phyloP scores from a whole-genome alignment of 1,140 invertebrate species.

The Ceratina australensis region DNA sequence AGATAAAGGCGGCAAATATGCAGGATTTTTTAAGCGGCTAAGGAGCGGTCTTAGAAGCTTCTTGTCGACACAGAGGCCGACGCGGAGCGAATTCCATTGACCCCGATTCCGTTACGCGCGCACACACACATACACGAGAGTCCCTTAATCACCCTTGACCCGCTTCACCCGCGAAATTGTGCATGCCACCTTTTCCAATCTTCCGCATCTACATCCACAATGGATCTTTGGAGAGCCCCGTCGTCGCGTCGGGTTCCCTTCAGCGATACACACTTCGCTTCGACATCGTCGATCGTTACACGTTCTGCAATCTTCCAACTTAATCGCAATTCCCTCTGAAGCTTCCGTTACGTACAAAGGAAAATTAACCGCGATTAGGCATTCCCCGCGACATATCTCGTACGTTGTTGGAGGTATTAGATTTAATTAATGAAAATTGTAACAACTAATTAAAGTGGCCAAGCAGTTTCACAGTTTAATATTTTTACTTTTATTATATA shows the following conservation, averaged over 20 bases:
- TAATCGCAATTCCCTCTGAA: conserved; percentile 1
- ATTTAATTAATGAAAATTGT: no score
- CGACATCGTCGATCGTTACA: background rate
- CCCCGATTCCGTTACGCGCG: conserved; percentile 29
- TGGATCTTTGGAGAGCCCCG: conserved; percentile 18
- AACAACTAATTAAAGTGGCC: no score
- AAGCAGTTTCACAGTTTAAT: no score
- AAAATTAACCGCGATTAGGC: no score
- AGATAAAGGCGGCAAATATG: conserved; percentile 9
- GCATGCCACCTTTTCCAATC: conserved; percentile 51
- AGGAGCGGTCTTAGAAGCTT: conserved; percentile 27
- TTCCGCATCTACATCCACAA: conserved; percentile 43
- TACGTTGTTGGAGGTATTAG: no score
- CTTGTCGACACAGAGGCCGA: background rate
- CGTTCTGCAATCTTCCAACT: conserved; percentile 14
- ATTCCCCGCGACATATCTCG: no score
- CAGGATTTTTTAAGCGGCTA: conserved; percentile 32
- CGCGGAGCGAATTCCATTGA: conserved; percentile 57
- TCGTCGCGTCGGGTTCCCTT: background rate
- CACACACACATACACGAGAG: conserved; percentile 24
- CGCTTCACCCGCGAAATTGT: conserved; percentile 46
- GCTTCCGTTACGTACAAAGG: background rate
- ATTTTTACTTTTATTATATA: no score
- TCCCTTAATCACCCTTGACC: conserved; percentile 65
- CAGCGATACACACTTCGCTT: background rate